Conservation (phyloP, 2,113 vertebrate species). For the Elachura formosa region DNA sequence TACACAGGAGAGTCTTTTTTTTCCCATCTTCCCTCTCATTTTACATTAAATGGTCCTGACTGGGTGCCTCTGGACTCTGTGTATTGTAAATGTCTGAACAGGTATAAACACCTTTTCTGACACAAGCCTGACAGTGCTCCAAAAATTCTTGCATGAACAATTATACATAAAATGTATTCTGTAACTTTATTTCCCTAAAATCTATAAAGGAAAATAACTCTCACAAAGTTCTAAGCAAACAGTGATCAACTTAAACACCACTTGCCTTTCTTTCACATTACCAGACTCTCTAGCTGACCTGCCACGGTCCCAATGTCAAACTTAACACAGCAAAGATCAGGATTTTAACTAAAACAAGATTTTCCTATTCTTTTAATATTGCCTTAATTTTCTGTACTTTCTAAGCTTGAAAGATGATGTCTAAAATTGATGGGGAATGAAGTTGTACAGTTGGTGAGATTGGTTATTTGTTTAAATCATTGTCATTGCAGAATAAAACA, state of each 20-base stretch:
- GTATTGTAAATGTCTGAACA: background rate
- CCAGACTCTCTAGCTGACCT: background rate
- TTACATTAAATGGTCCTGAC: background rate
- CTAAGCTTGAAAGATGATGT: background rate
- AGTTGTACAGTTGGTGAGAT: background rate
- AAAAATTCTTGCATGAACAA: background rate
- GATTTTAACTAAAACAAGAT: background rate
- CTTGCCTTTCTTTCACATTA: rapidly evolving
- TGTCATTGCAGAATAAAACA: background rate
- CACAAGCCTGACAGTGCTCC: background rate
- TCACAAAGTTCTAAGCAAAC: background rate
- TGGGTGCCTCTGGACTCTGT: background rate
- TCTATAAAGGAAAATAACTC: background rate
- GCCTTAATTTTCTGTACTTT: background rate
- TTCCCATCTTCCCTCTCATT: background rate
- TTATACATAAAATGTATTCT: background rate
- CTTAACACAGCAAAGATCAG: background rate
- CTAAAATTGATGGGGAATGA: background rate
- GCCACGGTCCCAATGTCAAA: background rate
- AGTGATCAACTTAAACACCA: background rate
- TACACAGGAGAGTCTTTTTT: background rate
- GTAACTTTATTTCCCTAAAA: background rate
- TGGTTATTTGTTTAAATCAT: background rate
- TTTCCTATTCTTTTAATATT: background rate
- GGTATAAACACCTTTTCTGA: background rate